These are phyloP conservation scores for Etheostoma nigrum DNA, from an alignment of 2,797 vertebrate genomes.

Conservation along the genomic window DNA sequence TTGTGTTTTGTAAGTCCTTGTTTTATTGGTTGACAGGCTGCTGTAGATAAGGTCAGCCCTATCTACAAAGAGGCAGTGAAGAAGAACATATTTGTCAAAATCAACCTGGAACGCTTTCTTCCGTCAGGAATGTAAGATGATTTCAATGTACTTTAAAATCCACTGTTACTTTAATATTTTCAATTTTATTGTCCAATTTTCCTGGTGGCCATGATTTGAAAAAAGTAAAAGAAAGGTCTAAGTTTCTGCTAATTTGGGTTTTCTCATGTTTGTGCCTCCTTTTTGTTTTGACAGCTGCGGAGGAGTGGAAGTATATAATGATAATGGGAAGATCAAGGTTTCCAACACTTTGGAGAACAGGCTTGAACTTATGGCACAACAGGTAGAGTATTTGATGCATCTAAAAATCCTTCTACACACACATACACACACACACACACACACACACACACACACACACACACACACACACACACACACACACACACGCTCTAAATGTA, in stretches of 20 bases:
- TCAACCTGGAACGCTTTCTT: conserved; percentile 91
- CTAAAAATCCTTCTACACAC: background rate
- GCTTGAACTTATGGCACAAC: conserved; percentile 94
- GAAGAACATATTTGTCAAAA: conserved; percentile 86
- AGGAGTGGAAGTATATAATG: conserved; percentile 93
- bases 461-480: background rate
- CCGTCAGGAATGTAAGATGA: conserved; percentile 89
- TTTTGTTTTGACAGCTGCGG: conserved; percentile 86
- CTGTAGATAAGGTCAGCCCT: conserved; percentile 90
- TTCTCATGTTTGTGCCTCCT: background rate
- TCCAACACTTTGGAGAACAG: conserved; percentile 96
- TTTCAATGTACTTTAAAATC: background rate
- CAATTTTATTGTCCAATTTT: background rate
- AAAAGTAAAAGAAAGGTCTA: background rate
- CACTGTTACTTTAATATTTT: background rate
- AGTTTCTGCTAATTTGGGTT: background rate
- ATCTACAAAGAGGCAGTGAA: conserved; percentile 92
- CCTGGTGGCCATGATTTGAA: background rate
- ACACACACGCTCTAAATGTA: background rate
- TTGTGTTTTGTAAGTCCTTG: background rate
- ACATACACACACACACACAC: too few relatives aligned
- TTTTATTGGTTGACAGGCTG: conserved; percentile 80
- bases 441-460: too few relatives aligned
- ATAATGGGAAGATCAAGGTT: conserved; percentile 95
- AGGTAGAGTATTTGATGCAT: conserved; percentile 82